A percentile compares a stretch with the other conserved stretches of the same genome.
These are phyloP conservation scores for Chiloscyllium punctatum DNA, from an alignment of 2,797 vertebrate genomes.

Conservation along the genomic window DNA sequence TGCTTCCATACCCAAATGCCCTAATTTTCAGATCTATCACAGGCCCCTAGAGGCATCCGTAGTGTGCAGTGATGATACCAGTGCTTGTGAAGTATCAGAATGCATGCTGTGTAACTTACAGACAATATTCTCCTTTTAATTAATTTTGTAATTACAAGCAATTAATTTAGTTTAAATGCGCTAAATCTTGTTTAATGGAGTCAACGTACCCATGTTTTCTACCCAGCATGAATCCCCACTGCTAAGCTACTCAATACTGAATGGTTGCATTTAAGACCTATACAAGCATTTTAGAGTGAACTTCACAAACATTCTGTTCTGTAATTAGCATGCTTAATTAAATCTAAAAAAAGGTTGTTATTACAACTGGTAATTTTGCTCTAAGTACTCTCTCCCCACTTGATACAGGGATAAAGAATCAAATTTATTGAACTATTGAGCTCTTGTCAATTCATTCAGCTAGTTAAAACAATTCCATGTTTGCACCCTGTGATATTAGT, in stretches of 20 bases:
- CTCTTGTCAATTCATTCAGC: neutral
- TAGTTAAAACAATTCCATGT: neutral
- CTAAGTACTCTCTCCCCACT: neutral
- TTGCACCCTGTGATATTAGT: neutral
- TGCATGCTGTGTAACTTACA: constrained; percentile 50
- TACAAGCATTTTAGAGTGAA: constrained; percentile 33
- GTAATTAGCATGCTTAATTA: constrained; percentile 30
- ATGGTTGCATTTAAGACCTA: constrained; percentile 13
- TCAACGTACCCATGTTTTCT: constrained; percentile 29
- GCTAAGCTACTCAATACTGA: constrained; percentile 16
- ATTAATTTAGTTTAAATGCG: constrained; percentile 34
- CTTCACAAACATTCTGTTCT: constrained; percentile 29
- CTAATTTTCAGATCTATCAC: constrained; percentile 81
- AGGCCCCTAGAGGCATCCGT: constrained; percentile 77
- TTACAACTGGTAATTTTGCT: constrained; percentile 4
- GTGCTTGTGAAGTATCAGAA: constrained; percentile 66
- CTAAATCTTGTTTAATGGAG: constrained; percentile 33
- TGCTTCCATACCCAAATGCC: constrained; percentile 86
- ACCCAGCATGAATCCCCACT: constrained; percentile 33
- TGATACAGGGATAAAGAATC: neutral
- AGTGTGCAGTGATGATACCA: constrained; percentile 63
- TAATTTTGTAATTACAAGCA: constrained; percentile 38
- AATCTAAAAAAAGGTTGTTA: constrained; percentile 4
- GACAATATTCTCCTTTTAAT: constrained; percentile 38
- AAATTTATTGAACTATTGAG: neutral